Conservation (phyloP, 1,140 invertebrate genomes). For the Caerostris extrusa region DNA sequence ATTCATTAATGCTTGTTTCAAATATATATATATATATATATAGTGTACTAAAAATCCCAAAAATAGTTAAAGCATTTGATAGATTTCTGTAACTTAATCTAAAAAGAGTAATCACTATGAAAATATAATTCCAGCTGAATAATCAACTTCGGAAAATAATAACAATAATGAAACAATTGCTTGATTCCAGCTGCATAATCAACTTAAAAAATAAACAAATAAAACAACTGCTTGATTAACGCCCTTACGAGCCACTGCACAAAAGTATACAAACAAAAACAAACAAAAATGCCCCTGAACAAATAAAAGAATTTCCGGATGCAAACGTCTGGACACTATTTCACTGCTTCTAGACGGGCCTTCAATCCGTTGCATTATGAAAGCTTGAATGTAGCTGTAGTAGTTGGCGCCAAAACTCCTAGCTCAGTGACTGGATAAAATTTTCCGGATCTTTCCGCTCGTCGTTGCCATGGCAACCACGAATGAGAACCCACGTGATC, state of each 20-base stretch:
- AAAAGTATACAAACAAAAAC: conserved; percentile 39
- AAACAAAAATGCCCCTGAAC: background rate
- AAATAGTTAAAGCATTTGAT: too few relatives aligned
- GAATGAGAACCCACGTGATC: conserved; percentile 71
- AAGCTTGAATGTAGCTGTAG: conserved; percentile 66
- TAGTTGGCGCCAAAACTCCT: conserved; percentile 76
- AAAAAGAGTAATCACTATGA: too few relatives aligned
- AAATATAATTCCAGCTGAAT: too few relatives aligned
- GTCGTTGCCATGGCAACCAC: conserved; percentile 70
- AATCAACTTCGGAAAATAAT: too few relatives aligned
- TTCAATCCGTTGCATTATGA: background rate
- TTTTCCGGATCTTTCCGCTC: conserved; percentile 74
- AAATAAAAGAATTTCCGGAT: conserved; percentile 61
- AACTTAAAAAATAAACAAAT: too few relatives aligned
- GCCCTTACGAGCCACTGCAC: background rate
- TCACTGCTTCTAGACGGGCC: conserved; percentile 6
- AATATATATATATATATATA: too few relatives aligned
- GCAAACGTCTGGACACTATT: conserved; percentile 47
- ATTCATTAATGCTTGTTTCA: too few relatives aligned
- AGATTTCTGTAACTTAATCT: too few relatives aligned
- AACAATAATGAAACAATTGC: too few relatives aligned
- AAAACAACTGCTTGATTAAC: background rate
- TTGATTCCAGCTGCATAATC: too few relatives aligned
- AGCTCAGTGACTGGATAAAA: conserved; percentile 76
- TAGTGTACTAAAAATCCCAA: too few relatives aligned